These are phyloP conservation scores for Tinamus guttatus DNA, from an alignment of 2,113 vertebrate genomes.

Conservation along the genomic window DNA sequence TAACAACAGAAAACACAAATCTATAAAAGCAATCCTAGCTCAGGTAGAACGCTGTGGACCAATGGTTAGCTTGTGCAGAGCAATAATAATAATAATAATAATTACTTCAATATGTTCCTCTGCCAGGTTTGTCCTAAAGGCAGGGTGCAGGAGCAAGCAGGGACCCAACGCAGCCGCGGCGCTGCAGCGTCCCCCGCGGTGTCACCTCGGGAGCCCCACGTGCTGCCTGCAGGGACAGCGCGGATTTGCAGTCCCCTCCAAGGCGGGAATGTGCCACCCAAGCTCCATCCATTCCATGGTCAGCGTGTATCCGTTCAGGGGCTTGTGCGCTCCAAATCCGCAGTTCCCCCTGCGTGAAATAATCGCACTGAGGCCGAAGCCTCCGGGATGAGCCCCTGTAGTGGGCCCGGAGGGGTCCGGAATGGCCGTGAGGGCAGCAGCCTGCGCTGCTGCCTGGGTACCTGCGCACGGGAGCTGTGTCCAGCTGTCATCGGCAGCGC, in stretches of 20 bases:
- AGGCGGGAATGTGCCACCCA: background rate
- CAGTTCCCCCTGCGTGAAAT: fast-evolving
- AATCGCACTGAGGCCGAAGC: background rate
- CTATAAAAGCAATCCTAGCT: background rate
- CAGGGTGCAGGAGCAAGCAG: background rate
- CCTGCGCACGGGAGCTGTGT: no score
- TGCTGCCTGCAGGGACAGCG: background rate
- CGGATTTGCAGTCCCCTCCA: background rate
- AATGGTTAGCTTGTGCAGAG: background rate
- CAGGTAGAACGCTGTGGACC: background rate
- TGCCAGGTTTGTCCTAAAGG: background rate
- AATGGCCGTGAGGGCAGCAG: fast-evolving
- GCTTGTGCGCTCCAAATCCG: background rate
- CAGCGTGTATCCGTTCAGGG: background rate
- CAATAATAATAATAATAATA: background rate
- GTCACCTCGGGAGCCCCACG: no score
- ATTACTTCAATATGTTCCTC: background rate
- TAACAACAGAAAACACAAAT: background rate
- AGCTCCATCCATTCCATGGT: background rate
- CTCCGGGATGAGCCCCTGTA: background rate
- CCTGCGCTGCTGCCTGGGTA: no score
- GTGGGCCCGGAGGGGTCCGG: background rate
- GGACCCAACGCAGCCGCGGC: no score
- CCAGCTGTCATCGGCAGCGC: background rate
- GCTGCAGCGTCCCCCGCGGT: no score